phyloP scores from a whole-genome alignment of 2,888 invertebrate species.

The Pollenia angustigena region DNA sequence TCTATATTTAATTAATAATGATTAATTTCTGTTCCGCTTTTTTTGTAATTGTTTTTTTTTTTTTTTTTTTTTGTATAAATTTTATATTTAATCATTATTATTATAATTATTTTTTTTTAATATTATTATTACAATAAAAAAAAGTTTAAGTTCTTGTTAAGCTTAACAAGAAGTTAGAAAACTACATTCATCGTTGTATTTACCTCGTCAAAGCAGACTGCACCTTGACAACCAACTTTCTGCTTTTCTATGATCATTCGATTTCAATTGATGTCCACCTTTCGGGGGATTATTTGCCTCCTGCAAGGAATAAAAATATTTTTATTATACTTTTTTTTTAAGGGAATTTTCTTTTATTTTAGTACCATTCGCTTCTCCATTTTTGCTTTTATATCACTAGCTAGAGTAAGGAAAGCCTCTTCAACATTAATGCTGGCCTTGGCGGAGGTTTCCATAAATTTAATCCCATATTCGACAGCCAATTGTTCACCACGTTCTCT shows the following conservation, averaged over 20 bases:
- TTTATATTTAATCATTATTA: constrained; percentile 72
- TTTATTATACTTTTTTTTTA: constrained; percentile 42
- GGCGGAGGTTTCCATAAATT: constrained; percentile 99
- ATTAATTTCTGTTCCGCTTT: constrained; percentile 66
- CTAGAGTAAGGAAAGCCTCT: constrained; percentile 98
- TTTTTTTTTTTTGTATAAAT: constrained; percentile 69
- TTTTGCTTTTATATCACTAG: constrained; percentile 98
- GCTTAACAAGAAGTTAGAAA: constrained; percentile 82
- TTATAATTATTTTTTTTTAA: constrained; percentile 64
- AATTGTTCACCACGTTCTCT: constrained; percentile 98
- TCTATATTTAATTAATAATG: constrained; percentile 71
- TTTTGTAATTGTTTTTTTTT: constrained; percentile 41
- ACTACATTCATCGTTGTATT: constrained; percentile 79
- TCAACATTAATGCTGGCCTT: constrained; percentile 99
- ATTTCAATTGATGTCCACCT: constrained; percentile 91
- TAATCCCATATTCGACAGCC: constrained; percentile 98
- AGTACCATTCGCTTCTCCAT: constrained; percentile 99
- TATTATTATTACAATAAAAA: constrained; percentile 75
- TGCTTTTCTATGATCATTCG: constrained; percentile 91
- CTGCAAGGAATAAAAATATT: constrained; percentile 83
- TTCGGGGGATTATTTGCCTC: constrained; percentile 96
- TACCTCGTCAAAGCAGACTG: constrained; percentile 92
- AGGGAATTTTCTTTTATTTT: not conserved
- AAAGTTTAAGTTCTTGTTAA: constrained; percentile 75
- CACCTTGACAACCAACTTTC: constrained; percentile 94